phyloP scores from a whole-genome alignment of 2,888 invertebrate genomes.

The Acanthosepion esculentum region DNA sequence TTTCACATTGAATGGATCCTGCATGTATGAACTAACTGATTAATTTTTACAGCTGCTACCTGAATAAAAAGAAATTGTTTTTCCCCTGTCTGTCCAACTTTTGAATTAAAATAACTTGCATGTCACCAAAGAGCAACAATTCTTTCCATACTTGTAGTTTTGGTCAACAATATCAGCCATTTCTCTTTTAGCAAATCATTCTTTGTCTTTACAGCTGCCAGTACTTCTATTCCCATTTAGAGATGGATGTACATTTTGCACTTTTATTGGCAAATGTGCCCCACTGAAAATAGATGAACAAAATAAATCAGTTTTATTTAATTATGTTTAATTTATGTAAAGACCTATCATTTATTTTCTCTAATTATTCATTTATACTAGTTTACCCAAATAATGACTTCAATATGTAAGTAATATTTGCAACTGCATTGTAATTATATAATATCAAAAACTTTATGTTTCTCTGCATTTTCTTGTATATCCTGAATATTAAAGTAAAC shows the following conservation, averaged over 20 bases:
- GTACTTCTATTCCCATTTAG: neutral
- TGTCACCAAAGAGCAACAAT: neutral
- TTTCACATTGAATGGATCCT: neutral
- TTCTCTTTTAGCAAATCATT: neutral
- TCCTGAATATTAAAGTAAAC: no score
- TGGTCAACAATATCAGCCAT: neutral
- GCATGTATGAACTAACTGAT: slow-evolving; percentile 11
- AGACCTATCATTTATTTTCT: neutral
- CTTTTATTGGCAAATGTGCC: neutral
- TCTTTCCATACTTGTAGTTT: neutral
- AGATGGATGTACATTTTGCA: neutral
- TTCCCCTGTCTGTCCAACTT: neutral
- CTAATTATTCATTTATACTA: no score
- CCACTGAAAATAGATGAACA: neutral
- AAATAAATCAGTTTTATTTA: neutral
- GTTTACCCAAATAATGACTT: no score
- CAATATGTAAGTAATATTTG: no score
- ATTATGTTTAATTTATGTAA: neutral
- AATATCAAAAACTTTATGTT: no score
- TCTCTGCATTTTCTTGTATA: no score
- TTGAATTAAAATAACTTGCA: neutral
- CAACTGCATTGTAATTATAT: no score
- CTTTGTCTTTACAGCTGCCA: neutral
- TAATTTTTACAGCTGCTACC: neutral
- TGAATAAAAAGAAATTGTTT: neutral